Conservation (phyloP, 1,140 invertebrate species). For the Latrodectus geometricus region DNA sequence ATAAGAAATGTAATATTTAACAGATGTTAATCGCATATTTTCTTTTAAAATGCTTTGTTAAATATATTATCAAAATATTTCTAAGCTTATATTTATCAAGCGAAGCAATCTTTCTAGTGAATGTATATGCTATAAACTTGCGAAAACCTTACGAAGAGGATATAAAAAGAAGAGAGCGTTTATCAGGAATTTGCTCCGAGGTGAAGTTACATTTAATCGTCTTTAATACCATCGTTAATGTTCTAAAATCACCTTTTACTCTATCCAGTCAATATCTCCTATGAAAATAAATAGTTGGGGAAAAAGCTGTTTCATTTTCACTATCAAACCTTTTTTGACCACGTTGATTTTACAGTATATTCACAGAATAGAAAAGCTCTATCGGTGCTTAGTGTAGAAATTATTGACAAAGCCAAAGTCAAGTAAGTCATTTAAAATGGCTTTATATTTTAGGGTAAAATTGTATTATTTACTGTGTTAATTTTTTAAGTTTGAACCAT, state of each 20-base stretch:
- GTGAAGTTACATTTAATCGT: conserved; percentile 43
- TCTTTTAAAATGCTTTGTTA: no score
- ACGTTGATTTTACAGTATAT: conserved; percentile 49
- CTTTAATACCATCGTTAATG: conserved; percentile 38
- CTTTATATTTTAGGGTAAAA: no score
- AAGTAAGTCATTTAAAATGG: conserved; percentile 11
- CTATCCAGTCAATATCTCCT: conserved; percentile 25
- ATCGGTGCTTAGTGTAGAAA: conserved; percentile 1
- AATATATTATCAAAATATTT: no score
- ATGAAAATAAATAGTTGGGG: conserved; percentile 26
- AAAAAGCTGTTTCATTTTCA: conserved; percentile 23
- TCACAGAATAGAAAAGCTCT: conserved; percentile 35
- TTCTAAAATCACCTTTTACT: conserved; percentile 1
- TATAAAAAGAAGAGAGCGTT: conserved; percentile 4
- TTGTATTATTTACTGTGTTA: no score
- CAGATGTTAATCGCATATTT: no score
- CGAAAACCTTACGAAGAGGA: not conserved
- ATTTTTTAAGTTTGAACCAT: no score
- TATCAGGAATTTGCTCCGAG: conserved; percentile 18
- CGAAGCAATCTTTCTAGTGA: not conserved
- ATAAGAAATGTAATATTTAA: no score
- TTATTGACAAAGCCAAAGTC: not conserved
- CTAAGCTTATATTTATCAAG: no score
- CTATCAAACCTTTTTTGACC: not conserved
- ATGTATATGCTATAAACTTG: not conserved